Evolutionary conservation across 2,888 invertebrate species (phyloP), one percentile per base, ranked within the genome.

Genomic region (Therioaphis trifolii): DNA sequence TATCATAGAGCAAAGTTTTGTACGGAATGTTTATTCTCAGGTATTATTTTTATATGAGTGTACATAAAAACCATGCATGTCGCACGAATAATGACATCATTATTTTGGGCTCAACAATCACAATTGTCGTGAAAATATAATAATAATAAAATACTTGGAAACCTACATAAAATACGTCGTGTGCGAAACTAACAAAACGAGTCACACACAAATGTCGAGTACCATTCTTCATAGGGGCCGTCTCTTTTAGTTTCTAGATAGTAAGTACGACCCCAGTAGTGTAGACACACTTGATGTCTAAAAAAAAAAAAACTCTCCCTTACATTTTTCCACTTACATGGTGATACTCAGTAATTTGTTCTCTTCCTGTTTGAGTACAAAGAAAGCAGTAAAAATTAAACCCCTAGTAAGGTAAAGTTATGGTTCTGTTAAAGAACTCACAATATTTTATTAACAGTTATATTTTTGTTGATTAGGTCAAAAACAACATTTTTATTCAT

Each of bases 101-200:
- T 72, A 80, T 80, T 80, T 71, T 46, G 12, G 71, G 29, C 18
- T 80, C 21, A 15, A 72, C 80, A 58, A 71, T 63, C 71, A 29
- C 71, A 49, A 29, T 61, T 80, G 80, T 46, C 21, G 46, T 35
- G 61, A 58, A 71, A 71, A 69, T 40, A 29, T 43, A 69, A 79
- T 69, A 69, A 69, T 79, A 27, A 69, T 52, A 68, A 52, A 75
- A 69, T 79, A 55, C 77, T 61, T 46, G 18, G 52, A 40, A 35
- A 49, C 52, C 12, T 78, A 12, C 49, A 69, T 79, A 69, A 27
- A 77, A 52, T 18, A 52, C 14, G 66, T 11, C 5, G 35, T 68
- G 18, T 35, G 63, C 21, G 15, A 58, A 46, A 79, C 55, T 27
- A 43, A 55, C 24, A 79, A 69, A 79, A 79, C 15, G 11, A 4